phyloP scores from a whole-genome alignment of 2,888 invertebrate species.

The Colletes collaris region DNA sequence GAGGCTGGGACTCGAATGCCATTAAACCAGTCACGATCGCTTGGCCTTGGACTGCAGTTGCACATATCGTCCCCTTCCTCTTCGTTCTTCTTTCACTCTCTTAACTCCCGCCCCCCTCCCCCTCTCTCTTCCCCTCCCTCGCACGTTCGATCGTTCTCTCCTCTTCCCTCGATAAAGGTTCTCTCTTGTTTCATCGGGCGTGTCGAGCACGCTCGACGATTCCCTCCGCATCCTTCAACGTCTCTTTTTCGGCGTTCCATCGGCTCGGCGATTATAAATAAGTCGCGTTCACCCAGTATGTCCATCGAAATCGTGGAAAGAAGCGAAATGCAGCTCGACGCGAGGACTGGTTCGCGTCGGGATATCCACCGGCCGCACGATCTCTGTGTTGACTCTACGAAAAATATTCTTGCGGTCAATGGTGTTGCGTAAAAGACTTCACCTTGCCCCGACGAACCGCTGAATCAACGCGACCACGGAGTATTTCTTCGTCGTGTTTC shows the following conservation, averaged over 20 bases:
- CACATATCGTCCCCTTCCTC: conserved; percentile 71
- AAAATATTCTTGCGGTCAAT: conserved; percentile 24
- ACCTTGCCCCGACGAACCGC: conserved; percentile 17
- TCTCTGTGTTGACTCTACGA: background rate
- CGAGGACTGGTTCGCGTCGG: conserved; percentile 1
- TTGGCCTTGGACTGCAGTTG: conserved; percentile 79
- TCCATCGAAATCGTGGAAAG: conserved; percentile 31
- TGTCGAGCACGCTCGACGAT: background rate
- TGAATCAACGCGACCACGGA: background rate
- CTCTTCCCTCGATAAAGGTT: background rate
- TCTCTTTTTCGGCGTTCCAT: conserved; percentile 22
- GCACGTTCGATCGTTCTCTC: background rate
- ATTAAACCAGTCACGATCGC: conserved; percentile 80
- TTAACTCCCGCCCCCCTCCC: conserved; percentile 26
- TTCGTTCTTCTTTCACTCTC: conserved; percentile 61
- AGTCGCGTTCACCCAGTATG: conserved; percentile 7
- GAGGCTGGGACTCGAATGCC: conserved; percentile 74
- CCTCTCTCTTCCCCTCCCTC: conserved; percentile 9
- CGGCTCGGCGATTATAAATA: conserved; percentile 28
- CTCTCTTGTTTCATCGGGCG: too few relatives aligned
- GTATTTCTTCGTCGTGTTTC: background rate
- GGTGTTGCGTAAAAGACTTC: conserved; percentile 38
- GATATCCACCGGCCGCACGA: background rate
- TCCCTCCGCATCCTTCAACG: conserved; percentile 19
- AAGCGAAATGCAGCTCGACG: background rate